Base-by-base conservation (phyloP, 2,797 vertebrate species). In the Sebastes miniatus region DNA sequence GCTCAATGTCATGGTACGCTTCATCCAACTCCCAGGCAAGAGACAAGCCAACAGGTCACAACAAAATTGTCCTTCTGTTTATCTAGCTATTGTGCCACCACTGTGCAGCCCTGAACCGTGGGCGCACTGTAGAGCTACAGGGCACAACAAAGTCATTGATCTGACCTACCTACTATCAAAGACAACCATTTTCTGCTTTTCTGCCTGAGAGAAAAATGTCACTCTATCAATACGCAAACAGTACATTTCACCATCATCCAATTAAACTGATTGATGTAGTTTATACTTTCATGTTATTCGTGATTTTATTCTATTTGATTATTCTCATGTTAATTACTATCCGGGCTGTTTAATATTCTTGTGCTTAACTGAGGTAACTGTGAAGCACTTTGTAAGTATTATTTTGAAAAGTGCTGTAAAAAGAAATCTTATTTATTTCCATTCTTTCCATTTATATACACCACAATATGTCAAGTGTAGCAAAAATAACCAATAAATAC, bases 1-100 rank as follows among this genome's bases (percentile, higher is more conserved):
- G 71, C 69, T 87, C 86, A 79, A 79, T 87, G 85, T 90, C 91
- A 84, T 4, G 67, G 72, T 71, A 69, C 29, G 27, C 83, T 78
- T 86, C 81, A 68, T 58, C 72, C 69, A 43, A 56, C 68, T 79
- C 59, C 70, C 71, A 69, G 79, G 72, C 11, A 64, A 76, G 74
- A 85, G 89, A 83, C 64, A 47, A 76, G 78, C 59, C 67, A 65
- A 69, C 73, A 73, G 88, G 83, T 87, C 88, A 73, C 47, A 59
- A 59, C 83, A 52, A 83, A 84, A 73, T 18, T 24, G 68, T 83
- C 64, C 74, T 36, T 86, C 36, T 84, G 77, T 87, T 88, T 80
- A 69, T 84, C 11, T n/a, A 25, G 31, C 32, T 34, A 58, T 20
- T 76, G 74, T 74, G 71, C 58, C 47, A 2, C 57, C 24, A 12